phyloP scores from a whole-genome alignment of 2,113 vertebrate species.

The Dipodomys ordii region DNA sequence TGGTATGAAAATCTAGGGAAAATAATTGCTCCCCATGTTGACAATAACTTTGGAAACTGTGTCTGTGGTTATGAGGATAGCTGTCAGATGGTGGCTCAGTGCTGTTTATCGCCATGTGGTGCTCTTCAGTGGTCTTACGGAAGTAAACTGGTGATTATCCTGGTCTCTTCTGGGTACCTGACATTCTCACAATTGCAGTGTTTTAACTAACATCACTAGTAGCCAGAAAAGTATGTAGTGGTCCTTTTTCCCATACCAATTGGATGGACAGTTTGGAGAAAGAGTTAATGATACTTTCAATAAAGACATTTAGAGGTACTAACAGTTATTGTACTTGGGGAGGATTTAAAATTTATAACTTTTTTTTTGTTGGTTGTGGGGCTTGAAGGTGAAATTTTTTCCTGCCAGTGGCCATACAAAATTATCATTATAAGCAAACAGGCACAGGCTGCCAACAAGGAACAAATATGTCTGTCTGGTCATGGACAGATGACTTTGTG shows the following conservation, averaged over 20 bases:
- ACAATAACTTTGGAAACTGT: neutral
- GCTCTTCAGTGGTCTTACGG: neutral
- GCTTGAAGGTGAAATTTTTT: no score
- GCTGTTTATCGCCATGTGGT: neutral
- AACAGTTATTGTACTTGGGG: neutral
- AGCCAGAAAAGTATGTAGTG: neutral
- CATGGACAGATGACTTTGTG: neutral
- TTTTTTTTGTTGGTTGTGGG: no score
- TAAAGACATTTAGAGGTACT: neutral
- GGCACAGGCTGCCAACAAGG: no score
- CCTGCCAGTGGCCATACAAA: no score
- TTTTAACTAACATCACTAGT: slow-evolving; percentile 34
- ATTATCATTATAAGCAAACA: no score
- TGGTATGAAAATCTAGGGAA: neutral
- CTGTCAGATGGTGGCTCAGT: neutral
- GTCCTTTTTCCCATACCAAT: neutral
- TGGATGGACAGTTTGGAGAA: slow-evolving; percentile 5
- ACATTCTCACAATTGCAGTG: neutral
- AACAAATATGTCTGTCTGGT: no score
- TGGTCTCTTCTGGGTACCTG: neutral
- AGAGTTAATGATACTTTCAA: neutral
- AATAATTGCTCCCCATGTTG: neutral
- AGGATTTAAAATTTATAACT: neutral
- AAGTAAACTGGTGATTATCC: neutral
- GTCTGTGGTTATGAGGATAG: neutral